Evolutionary conservation across 2,113 vertebrate species (phyloP).

Genomic region (Rhea americana): DNA sequence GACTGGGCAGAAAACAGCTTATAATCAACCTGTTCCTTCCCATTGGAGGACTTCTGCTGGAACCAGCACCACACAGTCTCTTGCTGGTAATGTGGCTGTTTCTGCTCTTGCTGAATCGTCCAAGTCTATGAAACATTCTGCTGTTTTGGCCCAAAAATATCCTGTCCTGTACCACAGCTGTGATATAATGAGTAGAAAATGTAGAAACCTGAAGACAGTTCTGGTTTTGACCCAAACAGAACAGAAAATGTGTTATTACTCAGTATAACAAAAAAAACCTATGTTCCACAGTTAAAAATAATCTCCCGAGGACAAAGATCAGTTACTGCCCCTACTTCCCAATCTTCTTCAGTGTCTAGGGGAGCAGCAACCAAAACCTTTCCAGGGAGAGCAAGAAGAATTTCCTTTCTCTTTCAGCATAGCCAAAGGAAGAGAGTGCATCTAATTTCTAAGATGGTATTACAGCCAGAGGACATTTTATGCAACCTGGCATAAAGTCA

Average conservation of each 20-base stretch:
- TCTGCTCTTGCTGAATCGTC: not conserved
- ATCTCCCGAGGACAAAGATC: not conserved
- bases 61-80: not conserved
- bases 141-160: not conserved
- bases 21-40: not conserved
- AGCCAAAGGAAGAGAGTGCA: not conserved
- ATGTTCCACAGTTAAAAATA: not conserved
- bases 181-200: not conserved
- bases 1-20: not conserved
- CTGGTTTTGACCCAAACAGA: not conserved
- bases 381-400: not conserved
- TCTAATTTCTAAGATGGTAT: not conserved
- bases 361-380: not conserved
- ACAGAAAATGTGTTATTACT: not conserved
- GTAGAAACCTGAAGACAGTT: not conserved
- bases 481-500: not conserved
- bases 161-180: not conserved
- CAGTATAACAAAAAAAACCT: not conserved
- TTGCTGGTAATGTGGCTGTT: rapidly evolving
- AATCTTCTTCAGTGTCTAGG: not conserved
- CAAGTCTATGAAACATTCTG: not conserved
- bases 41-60: not conserved
- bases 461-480: not conserved
- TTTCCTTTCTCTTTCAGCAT: not conserved
- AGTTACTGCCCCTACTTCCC: not conserved